Conservation (phyloP, 2,888 invertebrate genomes). For the Acanthopleura granulata region DNA sequence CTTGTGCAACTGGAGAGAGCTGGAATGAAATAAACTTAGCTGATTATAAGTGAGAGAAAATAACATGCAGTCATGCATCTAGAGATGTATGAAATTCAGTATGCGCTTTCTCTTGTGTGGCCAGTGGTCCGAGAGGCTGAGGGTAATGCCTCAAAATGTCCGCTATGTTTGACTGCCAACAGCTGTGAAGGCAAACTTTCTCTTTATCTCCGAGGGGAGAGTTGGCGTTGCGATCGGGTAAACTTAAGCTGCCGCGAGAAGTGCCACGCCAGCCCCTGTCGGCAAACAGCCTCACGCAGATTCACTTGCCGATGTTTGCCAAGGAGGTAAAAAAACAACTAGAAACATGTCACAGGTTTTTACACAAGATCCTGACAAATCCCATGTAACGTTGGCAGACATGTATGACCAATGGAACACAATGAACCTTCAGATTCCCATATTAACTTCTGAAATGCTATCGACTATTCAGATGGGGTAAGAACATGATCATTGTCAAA, state of each 20-base stretch:
- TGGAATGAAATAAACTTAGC: no score
- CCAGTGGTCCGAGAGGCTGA: background rate
- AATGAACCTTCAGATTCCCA: no score
- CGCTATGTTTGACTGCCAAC: constrained; percentile 7
- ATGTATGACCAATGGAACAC: no score
- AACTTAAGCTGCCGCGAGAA: background rate
- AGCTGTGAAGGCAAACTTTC: constrained; percentile 11
- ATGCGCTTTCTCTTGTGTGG: background rate
- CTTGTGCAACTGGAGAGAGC: no score
- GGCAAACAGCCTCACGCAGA: background rate
- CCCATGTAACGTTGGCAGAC: no score
- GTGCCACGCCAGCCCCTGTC: background rate
- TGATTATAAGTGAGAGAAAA: background rate
- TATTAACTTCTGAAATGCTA: no score
- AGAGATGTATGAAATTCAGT: background rate
- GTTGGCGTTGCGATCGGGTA: background rate
- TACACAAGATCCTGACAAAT: no score
- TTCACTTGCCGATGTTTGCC: background rate
- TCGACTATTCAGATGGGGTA: no score
- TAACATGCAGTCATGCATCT: background rate
- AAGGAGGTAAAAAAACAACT: no score
- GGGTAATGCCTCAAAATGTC: background rate
- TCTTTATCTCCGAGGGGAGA: background rate
- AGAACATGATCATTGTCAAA: no score
- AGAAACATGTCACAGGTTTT: no score